A percentile compares a stretch with the other conserved stretches of the same genome.
These are phyloP conservation scores for Motacilla tschutschensis DNA, from an alignment of 2,113 vertebrate genomes.

Conservation along the genomic window DNA sequence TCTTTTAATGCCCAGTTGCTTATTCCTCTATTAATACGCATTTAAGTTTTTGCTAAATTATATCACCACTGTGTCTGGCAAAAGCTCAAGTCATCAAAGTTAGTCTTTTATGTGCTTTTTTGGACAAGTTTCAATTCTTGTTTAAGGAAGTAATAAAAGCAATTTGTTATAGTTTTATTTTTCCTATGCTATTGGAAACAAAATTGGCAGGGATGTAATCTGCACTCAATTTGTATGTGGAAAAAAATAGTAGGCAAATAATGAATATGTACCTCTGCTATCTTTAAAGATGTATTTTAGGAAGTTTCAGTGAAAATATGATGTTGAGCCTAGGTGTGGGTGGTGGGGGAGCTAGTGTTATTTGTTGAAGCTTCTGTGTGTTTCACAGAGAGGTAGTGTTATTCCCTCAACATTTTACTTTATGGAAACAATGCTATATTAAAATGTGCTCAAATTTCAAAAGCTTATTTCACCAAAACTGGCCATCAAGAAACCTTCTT, in stretches of 20 bases:
- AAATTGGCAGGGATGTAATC: constrained; percentile 11
- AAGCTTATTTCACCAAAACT: neutral
- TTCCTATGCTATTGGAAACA: constrained; percentile 30
- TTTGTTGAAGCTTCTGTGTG: neutral
- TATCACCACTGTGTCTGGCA: constrained; percentile 4
- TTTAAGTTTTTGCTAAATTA: constrained; percentile 35
- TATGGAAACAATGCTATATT: neutral
- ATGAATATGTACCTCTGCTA: constrained; percentile 31
- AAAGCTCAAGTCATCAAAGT: constrained; percentile 34
- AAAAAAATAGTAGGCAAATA: constrained; percentile 21
- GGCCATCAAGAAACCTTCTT: neutral
- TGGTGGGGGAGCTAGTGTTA: neutral
- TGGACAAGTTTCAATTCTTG: constrained; percentile 51
- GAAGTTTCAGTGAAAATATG: neutral
- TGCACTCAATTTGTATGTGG: constrained; percentile 11
- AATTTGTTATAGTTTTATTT: constrained; percentile 52
- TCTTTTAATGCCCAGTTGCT: constrained; percentile 31
- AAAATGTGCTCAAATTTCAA: neutral
- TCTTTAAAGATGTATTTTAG: constrained; percentile 36
- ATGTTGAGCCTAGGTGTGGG: constrained; percentile 15
- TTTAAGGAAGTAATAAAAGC: constrained; percentile 59
- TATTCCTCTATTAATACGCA: neutral
- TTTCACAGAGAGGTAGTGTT: neutral
- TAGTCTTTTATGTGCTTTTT: constrained; percentile 48
- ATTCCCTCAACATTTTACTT: neutral